A percentile compares a stretch with the other conserved stretches of the same genome.
These are phyloP conservation scores for Danio aesculapii DNA, from an alignment of 2,797 vertebrate species.

Conservation along the genomic window DNA sequence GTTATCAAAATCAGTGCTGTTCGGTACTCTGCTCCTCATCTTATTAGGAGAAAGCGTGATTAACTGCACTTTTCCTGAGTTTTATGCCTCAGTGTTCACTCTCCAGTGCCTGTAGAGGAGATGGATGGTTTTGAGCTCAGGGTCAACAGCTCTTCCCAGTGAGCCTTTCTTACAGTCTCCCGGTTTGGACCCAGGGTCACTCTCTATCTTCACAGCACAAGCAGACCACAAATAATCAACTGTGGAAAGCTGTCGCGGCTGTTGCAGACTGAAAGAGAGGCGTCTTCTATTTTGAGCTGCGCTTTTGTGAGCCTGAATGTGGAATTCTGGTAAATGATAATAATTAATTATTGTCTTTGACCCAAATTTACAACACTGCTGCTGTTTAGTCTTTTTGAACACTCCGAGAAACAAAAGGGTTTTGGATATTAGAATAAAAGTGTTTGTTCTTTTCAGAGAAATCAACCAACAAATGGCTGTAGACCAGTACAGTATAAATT, in stretches of 20 bases:
- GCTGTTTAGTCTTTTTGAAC: background rate
- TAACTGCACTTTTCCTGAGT: slow-evolving; percentile 14
- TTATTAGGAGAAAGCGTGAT: slow-evolving; percentile 22
- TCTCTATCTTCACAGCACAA: slow-evolving; percentile 45
- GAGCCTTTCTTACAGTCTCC: slow-evolving; percentile 4
- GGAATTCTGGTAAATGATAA: background rate
- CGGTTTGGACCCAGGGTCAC: slow-evolving; percentile 13
- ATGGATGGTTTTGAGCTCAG: slow-evolving; percentile 46
- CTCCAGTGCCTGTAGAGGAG: slow-evolving; percentile 24
- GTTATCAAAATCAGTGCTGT: slow-evolving; percentile 29
- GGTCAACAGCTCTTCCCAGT: slow-evolving; percentile 43
- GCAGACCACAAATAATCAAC: slow-evolving; percentile 50
- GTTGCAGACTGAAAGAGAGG: background rate
- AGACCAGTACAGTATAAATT: too few species aligned
- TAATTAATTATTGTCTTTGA: background rate
- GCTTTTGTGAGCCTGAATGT: background rate
- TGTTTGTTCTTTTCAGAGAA: background rate
- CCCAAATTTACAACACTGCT: background rate
- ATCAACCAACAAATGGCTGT: background rate
- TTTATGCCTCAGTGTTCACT: slow-evolving; percentile 12
- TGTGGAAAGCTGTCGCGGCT: background rate
- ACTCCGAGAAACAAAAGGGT: too few species aligned
- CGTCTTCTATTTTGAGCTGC: background rate
- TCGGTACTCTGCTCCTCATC: background rate
- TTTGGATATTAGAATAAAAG: background rate